These are phyloP conservation scores for Phymastichus coffea DNA, from an alignment of 1,140 invertebrate genomes.

Conservation along the genomic window DNA sequence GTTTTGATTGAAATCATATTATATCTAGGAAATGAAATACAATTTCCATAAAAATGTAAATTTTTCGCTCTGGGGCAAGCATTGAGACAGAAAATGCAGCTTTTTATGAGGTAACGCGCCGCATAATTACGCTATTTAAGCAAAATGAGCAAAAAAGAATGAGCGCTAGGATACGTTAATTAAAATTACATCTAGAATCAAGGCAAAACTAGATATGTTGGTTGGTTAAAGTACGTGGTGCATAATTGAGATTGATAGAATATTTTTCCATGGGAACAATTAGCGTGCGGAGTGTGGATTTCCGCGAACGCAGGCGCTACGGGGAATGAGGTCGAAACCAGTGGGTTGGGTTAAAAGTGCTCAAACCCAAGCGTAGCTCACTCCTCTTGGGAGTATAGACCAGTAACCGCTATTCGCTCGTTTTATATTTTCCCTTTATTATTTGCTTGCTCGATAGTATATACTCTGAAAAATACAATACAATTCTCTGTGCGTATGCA, in stretches of 20 bases:
- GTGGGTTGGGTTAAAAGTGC: background rate
- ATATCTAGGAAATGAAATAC: too few species aligned
- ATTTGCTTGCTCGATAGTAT: too few species aligned
- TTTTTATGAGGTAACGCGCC: background rate
- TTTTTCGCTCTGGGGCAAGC: too few species aligned
- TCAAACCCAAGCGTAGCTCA: background rate
- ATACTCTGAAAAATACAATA: too few species aligned
- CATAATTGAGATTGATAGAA: constrained; percentile 14
- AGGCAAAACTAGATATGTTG: background rate
- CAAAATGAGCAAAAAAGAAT: background rate
- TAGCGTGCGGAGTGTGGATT: background rate
- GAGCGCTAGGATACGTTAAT: constrained; percentile 2
- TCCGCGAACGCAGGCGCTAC: background rate
- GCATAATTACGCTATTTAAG: background rate
- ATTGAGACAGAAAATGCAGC: too few species aligned
- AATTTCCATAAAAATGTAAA: too few species aligned
- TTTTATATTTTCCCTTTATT: background rate
- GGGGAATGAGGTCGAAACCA: constrained; percentile 12
- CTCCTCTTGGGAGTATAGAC: background rate
- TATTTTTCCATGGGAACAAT: constrained; percentile 2
- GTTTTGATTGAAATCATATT: too few species aligned
- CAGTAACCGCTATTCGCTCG: background rate
- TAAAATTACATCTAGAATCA: constrained; percentile 1
- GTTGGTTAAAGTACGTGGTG: background rate
- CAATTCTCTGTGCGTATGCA: too few species aligned